Percentiles rank a stretch among this genome's conserved stretches.
These are phyloP conservation scores for Adrianichthys oophorus DNA, from an alignment of 2,797 vertebrate species.

Conservation along the genomic window DNA sequence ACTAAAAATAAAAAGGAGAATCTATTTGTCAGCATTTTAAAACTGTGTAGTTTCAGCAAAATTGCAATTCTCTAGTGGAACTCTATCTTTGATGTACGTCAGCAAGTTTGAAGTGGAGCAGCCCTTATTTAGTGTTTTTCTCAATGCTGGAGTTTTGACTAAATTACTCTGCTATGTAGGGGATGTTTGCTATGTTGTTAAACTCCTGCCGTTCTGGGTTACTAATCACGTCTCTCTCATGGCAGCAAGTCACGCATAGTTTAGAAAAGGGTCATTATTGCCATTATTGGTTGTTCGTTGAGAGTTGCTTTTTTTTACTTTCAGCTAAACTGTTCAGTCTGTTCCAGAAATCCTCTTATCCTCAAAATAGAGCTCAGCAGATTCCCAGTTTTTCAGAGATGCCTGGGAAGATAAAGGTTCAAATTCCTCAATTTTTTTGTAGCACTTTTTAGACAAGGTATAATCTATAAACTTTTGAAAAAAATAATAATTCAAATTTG, in stretches of 20 bases:
- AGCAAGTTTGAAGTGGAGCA: conserved; percentile 12
- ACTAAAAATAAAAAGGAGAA: no score
- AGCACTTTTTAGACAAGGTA: no score
- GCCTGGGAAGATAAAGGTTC: conserved; percentile 43
- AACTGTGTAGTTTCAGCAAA: background rate
- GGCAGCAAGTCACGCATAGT: conserved; percentile 30
- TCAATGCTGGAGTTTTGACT: background rate
- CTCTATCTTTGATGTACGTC: no score
- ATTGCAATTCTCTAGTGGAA: no score
- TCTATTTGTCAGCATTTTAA: conserved; percentile 4
- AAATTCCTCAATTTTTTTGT: conserved; percentile 15
- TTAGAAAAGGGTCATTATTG: conserved; percentile 33
- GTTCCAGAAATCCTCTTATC: conserved; percentile 43
- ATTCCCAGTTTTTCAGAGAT: conserved; percentile 47
- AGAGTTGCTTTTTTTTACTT: conserved; percentile 67
- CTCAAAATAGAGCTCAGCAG: conserved; percentile 61
- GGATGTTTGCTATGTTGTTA: conserved; percentile 40
- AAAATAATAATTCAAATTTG: no score
- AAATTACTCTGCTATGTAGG: background rate
- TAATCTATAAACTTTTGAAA: no score
- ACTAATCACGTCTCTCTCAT: conserved; percentile 22
- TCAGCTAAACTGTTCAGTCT: conserved; percentile 49
- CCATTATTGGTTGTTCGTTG: conserved; percentile 37
- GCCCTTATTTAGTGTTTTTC: background rate
- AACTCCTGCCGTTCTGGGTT: conserved; percentile 23